These are phyloP conservation scores for Pampusana beccarii DNA, from an alignment of 2,113 vertebrate species.

Conservation along the genomic window DNA sequence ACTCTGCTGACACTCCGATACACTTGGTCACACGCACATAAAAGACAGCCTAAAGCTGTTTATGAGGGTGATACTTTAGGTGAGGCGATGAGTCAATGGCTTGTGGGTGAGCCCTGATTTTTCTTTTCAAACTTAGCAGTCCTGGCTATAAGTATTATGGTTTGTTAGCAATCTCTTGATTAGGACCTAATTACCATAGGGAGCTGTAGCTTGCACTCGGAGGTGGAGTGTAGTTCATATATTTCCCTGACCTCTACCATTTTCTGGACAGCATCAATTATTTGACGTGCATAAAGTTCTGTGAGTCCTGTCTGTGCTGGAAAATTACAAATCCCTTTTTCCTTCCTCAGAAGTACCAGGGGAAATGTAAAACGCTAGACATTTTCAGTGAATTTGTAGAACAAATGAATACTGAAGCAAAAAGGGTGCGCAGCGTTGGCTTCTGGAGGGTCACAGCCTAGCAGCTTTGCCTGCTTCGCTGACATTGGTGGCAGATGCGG, in stretches of 20 bases:
- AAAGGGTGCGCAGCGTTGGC: neutral
- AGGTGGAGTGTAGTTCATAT: neutral
- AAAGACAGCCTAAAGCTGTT: neutral
- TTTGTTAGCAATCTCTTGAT: neutral
- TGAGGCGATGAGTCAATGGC: neutral
- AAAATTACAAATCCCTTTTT: neutral
- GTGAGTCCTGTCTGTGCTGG: neutral
- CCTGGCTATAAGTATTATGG: neutral
- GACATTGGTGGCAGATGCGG: neutral
- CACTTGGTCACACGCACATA: neutral
- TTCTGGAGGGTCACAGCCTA: neutral
- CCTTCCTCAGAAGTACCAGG: neutral
- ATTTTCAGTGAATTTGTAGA: neutral
- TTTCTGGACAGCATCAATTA: neutral
- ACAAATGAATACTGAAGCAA: neutral
- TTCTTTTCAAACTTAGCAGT: neutral
- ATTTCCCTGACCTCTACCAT: neutral
- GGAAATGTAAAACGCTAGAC: neutral
- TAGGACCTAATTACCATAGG: neutral
- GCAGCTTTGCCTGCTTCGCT: neutral
- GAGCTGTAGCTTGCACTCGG: neutral
- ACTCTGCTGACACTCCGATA: neutral
- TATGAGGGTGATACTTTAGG: neutral
- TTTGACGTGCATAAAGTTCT: neutral
- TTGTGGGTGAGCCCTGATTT: neutral